Evolutionary conservation across 2,113 vertebrate genomes (phyloP).

Genomic region (Anseranas semipalmata): DNA sequence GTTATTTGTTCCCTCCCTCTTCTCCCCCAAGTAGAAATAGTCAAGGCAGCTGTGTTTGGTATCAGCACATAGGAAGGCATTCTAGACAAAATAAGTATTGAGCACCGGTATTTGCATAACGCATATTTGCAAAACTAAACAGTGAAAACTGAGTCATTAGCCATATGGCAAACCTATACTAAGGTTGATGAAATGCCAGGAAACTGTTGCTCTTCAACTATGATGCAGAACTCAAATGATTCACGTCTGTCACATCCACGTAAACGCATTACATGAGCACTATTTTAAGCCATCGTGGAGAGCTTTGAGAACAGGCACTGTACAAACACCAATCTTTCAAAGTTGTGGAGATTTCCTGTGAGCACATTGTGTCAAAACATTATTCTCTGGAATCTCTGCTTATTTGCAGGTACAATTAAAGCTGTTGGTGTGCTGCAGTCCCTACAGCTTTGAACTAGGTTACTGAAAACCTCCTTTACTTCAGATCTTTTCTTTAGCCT

Average conservation of each 20-base stretch:
- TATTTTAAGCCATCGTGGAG: not conserved
- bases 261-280: not conserved
- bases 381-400: not conserved
- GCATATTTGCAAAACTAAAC: not conserved
- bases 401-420: not conserved
- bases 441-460: constrained; percentile 24
- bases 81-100: not conserved
- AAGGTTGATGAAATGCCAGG: not conserved
- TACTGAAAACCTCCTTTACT: constrained; percentile 17
- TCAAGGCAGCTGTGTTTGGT: not conserved
- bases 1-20: too few relatives aligned
- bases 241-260: not conserved
- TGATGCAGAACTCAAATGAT: constrained; percentile 2
- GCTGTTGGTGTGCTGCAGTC: not conserved
- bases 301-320: not conserved
- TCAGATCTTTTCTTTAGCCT: constrained; percentile 15
- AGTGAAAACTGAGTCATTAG: constrained; percentile 32
- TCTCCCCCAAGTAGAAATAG: not conserved
- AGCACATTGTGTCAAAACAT: not conserved
- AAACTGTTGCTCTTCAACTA: not conserved
- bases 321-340: not conserved
- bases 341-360: not conserved
- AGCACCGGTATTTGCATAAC: constrained; percentile 36
- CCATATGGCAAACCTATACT: not conserved
- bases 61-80: not conserved